Percentiles rank a stretch among this genome's conserved stretches.
These are phyloP conservation scores for Zoanthus sansibaricus DNA, from an alignment of 92 coral and sea anemone genomes.

Conservation along the genomic window DNA sequence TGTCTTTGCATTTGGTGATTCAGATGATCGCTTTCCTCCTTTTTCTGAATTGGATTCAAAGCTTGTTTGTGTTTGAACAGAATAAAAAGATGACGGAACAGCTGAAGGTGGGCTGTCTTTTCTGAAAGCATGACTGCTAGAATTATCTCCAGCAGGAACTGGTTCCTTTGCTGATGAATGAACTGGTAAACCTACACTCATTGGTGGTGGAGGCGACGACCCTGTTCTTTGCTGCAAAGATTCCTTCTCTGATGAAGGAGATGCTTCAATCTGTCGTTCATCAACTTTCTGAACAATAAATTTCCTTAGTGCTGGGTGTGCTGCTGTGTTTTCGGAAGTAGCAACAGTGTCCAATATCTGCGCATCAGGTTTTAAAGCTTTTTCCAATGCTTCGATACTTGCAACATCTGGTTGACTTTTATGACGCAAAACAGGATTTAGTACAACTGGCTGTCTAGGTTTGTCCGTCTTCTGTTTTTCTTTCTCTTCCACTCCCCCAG, in stretches of 20 bases:
- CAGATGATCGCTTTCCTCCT: not conserved
- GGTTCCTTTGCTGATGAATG: conserved; percentile 43
- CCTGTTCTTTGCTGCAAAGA: not conserved
- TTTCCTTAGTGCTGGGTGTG: conserved; percentile 45
- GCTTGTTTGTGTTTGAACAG: conserved; percentile 75
- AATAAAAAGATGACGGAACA: conserved; percentile 41
- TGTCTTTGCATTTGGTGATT: not conserved
- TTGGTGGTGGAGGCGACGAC: not conserved
- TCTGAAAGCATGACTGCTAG: not conserved
- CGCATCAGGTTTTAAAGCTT: conserved; percentile 11
- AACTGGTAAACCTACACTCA: conserved; percentile 12
- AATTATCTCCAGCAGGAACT: conserved; percentile 22
- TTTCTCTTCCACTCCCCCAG: conserved; percentile 24
- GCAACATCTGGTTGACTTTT: conserved; percentile 38
- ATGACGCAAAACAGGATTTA: conserved; percentile 44
- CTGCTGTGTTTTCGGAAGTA: not conserved
- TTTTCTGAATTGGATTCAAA: conserved; percentile 46
- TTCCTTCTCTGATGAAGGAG: not conserved
- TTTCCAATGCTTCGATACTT: not conserved
- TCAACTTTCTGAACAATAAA: conserved; percentile 72
- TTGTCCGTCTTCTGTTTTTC: conserved; percentile 32
- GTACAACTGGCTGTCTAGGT: conserved; percentile 29
- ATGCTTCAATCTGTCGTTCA: conserved; percentile 36
- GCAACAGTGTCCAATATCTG: not conserved
- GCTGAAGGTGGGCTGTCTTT: not conserved